These are phyloP conservation scores for Drosophila nr. perissopoda DNA, from an alignment of 2,888 invertebrate genomes.

Conservation along the genomic window DNA sequence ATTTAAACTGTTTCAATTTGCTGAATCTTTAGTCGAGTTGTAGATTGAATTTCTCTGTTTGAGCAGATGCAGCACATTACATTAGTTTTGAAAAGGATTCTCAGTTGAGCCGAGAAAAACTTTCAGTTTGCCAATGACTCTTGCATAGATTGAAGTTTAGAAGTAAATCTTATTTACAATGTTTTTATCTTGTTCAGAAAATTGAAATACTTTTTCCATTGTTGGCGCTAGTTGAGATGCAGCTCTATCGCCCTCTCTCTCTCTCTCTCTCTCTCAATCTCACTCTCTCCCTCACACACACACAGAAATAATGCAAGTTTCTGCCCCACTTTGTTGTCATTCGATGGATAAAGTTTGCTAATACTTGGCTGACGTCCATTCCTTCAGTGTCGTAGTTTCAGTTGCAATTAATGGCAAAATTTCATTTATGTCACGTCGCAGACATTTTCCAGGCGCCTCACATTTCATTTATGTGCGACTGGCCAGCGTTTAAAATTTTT, in stretches of 20 bases:
- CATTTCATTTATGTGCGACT: slow-evolving; percentile 12
- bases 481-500: slow-evolving; percentile 46
- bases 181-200: slow-evolving; percentile 55
- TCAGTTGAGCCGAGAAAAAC: slow-evolving; percentile 5
- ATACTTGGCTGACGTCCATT: slow-evolving; percentile 31
- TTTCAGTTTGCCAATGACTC: slow-evolving; percentile 40
- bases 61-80: slow-evolving; percentile 36
- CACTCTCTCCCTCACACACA: fast-evolving
- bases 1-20: not conserved
- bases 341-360: slow-evolving; percentile 40
- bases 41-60: slow-evolving; percentile 20
- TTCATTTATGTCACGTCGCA: slow-evolving; percentile 72
- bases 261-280: not conserved
- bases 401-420: slow-evolving; percentile 65
- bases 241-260: not conserved
- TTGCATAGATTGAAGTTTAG: slow-evolving; percentile 49
- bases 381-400: slow-evolving; percentile 4
- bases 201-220: slow-evolving; percentile 70
- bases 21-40: slow-evolving; percentile 13
- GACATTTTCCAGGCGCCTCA: slow-evolving; percentile 37
- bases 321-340: slow-evolving; percentile 26
- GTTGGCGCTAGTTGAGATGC: slow-evolving; percentile 28
- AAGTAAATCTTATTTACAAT: slow-evolving; percentile 56
- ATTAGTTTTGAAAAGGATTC: slow-evolving; percentile 33
- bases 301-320: slow-evolving; percentile 25